Percentiles rank a stretch among this genome's conserved stretches.
These are phyloP conservation scores for Epinephelus fuscoguttatus DNA, from an alignment of 2,113 vertebrate genomes.

Conservation along the genomic window DNA sequence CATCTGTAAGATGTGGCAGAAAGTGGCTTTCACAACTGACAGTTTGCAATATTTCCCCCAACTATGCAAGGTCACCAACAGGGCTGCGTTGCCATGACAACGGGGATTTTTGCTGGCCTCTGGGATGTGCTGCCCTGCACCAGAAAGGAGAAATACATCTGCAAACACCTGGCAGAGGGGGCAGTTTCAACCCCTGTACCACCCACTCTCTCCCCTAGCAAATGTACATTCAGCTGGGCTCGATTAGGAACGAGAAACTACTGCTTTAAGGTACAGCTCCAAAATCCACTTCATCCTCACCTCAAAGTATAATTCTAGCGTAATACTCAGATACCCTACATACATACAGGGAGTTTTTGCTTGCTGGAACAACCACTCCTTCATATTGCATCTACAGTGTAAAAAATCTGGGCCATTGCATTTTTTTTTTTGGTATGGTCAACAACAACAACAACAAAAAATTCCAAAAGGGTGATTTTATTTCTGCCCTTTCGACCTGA, in stretches of 20 bases:
- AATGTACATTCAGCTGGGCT: slow-evolving; percentile 78
- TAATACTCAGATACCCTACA: too few species aligned
- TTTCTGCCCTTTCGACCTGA: too few species aligned
- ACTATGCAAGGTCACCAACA: slow-evolving; percentile 64
- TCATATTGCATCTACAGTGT: too few species aligned
- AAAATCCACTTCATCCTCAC: not conserved
- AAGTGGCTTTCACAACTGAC: not conserved
- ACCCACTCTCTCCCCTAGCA: not conserved
- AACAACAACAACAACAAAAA: too few species aligned
- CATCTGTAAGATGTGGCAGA: not conserved
- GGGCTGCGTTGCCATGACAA: slow-evolving; percentile 91
- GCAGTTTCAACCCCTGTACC: slow-evolving; percentile 78
- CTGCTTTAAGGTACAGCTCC: slow-evolving; percentile 86
- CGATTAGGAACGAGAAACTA: slow-evolving; percentile 48
- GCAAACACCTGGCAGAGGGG: slow-evolving; percentile 89
- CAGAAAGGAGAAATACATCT: slow-evolving; percentile 89
- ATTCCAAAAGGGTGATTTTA: too few species aligned
- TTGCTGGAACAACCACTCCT: too few species aligned
- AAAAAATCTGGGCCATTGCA: too few species aligned
- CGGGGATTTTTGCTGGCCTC: slow-evolving; percentile 89
- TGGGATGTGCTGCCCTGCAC: slow-evolving; percentile 92
- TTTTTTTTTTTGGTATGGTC: too few species aligned
- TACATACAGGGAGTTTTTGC: too few species aligned
- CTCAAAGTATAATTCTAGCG: too few species aligned
- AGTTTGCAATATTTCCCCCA: not conserved